Base-by-base conservation (phyloP, 2,797 vertebrate genomes). In the Neosalanx taihuensis region DNA sequence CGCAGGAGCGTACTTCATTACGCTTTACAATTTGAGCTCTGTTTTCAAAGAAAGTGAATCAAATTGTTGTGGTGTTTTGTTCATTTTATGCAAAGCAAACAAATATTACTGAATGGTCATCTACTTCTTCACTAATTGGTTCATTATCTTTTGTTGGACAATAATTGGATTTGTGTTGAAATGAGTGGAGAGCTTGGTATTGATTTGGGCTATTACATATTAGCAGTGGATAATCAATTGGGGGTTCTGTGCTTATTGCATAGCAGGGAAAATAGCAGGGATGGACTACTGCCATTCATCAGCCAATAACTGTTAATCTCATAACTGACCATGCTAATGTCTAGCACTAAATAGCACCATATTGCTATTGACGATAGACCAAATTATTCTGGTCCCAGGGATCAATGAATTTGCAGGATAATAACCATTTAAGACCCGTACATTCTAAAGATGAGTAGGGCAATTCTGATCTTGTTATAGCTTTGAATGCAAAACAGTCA, bases 211-310 rank as follows among this genome's bases (percentile, higher is more conserved):
- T 82, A 84, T 88, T 88, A 84, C 86, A 90, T 91, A 93, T 92
- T 93, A 92, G 90, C 86, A 89, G 88, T 83, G 88, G 89, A 91
- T 93, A 91, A 92, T 92, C 92, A 92, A 93, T 92, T 80, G 78
- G 82, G 81, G 83, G 83, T 85, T 75, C 77, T 60, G 77, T 80
- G 76, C 83, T 90, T 91, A 91, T 91, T 91, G 91, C 89, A 87
- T 73, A 69, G 41, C 41, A 46, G 41, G 76, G 83, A 86, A 56
- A 89, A 86, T 85, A 87, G 79, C 13, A 71, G 80, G 86, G 87
- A 79, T 72, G 85, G 81, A 66, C 78, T 76, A 80, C 80, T 84
- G 82, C 80, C 83, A 86, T 83, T 85, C 85, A 80, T 80, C 77
- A 84, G 73, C 79, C 87, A 88, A 89, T 85, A 83, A 74, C 83